These are phyloP conservation scores for Lates calcarifer DNA, from an alignment of 2,113 vertebrate species.

Conservation along the genomic window DNA sequence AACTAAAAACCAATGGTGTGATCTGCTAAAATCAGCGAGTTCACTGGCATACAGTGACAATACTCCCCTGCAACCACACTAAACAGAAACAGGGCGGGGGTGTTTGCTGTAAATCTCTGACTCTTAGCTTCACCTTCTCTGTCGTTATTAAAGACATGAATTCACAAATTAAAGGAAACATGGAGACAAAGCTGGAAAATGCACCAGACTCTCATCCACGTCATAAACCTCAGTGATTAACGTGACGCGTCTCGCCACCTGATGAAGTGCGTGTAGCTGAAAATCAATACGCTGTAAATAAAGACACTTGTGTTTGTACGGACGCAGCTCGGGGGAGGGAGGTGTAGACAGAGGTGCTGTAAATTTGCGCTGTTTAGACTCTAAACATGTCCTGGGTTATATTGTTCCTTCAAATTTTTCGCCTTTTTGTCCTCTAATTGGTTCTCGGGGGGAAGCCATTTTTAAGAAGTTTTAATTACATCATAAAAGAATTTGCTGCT, in stretches of 20 bases:
- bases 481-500: conserved; percentile 62
- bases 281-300: conserved; percentile 51
- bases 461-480: conserved; percentile 63
- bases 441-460: conserved; percentile 50
- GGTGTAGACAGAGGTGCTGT: not conserved
- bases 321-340: conserved; percentile 1
- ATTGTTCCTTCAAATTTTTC: conserved; percentile 23
- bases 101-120: too few relatives aligned
- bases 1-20: not conserved
- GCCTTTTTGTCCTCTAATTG: conserved; percentile 60
- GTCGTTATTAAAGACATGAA: not conserved
- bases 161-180: not conserved
- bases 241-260: not conserved
- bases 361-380: conserved; percentile 54
- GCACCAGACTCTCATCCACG: not conserved
- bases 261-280: conserved; percentile 28
- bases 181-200: conserved; percentile 20
- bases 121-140: not conserved
- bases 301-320: conserved; percentile 14
- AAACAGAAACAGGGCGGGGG: too few relatives aligned
- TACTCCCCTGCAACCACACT: not conserved
- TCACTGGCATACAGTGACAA: too few relatives aligned
- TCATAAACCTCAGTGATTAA: conserved; percentile 32
- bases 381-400: conserved; percentile 47
- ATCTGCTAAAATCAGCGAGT: too few relatives aligned